Percentiles rank a stretch among this genome's conserved stretches.
Conservation (phyloP, 2,113 vertebrate species). For the Cyprinus carpio region DNA sequence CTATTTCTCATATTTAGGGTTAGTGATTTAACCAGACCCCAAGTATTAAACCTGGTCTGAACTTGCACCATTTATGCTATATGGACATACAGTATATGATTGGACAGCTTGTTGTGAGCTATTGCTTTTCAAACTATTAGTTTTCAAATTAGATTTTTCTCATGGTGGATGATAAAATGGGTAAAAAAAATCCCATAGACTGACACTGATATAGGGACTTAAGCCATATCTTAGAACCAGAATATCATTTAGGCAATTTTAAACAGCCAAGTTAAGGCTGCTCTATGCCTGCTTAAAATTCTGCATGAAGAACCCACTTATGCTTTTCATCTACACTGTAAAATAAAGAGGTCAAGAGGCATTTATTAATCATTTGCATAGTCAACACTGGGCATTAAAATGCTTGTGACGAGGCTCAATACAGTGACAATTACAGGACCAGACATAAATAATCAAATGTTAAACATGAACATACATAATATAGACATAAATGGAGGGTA, state of each 20-base stretch:
- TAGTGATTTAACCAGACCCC: background rate
- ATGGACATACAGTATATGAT: background rate
- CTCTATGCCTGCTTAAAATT: no score
- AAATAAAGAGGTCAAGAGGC: no score
- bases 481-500: no score
- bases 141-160: background rate
- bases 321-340: no score
- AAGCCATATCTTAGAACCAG: background rate
- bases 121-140: background rate
- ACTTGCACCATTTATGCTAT: background rate
- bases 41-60: background rate
- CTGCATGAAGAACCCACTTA: no score
- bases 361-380: no score
- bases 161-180: background rate
- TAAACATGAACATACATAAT: no score
- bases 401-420: no score
- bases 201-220: background rate
- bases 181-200: background rate
- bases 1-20: background rate
- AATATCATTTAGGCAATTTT: background rate
- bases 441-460: no score
- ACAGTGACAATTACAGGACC: no score
- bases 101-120: background rate
- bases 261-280: no score
- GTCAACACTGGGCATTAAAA: no score